phyloP scores from a whole-genome alignment of 64 coral and sea anemone genomes.

The Dendronephthya gigantea region DNA sequence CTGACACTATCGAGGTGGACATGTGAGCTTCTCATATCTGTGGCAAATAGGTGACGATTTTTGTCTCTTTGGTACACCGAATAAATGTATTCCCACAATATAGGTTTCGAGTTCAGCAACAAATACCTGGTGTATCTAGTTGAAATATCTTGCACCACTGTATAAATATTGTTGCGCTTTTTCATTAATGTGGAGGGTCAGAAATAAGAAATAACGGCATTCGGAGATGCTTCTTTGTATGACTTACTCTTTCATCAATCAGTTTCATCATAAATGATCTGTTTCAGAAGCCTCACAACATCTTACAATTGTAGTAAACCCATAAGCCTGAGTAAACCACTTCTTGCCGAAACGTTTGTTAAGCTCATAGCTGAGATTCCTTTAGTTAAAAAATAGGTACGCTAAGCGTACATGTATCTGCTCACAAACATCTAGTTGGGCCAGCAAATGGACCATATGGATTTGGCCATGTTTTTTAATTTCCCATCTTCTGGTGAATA shows the following conservation, averaged over 20 bases:
- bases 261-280: neutral
- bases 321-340: neutral
- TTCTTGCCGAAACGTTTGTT: constrained; percentile 1
- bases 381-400: too few relatives aligned
- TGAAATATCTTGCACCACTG: neutral
- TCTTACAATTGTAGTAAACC: neutral
- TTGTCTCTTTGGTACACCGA: neutral
- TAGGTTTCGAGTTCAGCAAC: neutral
- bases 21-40: neutral
- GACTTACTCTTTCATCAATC: neutral
- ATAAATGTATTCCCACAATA: neutral
- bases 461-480: too few relatives aligned
- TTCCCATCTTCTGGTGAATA: too few relatives aligned
- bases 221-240: neutral
- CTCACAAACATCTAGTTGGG: too few relatives aligned
- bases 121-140: neutral
- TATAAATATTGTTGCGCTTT: neutral
- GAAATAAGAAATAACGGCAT: neutral
- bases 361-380: neutral
- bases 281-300: neutral
- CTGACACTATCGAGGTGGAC: too few relatives aligned
- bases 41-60: neutral
- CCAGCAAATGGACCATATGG: too few relatives aligned
- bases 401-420: too few relatives aligned
- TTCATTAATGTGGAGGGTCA: constrained; percentile 10